Percentiles rank a stretch among this genome's conserved stretches.
Conservation (phyloP, 1,140 invertebrate genomes). For the Temnothorax longispinosus region DNA sequence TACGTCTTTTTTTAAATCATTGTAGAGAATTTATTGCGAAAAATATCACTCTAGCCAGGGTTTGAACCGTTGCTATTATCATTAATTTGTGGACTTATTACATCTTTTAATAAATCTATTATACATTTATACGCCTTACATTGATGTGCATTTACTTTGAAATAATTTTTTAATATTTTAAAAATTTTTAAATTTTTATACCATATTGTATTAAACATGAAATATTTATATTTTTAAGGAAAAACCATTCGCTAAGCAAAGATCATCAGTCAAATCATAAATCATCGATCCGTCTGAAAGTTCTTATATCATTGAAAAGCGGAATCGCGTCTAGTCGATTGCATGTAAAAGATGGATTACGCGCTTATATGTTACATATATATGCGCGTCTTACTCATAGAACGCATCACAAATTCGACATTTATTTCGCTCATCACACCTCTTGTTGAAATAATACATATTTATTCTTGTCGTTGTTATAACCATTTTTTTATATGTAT, state of each 20-base stretch:
- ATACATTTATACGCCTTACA: not conserved
- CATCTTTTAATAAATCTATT: not conserved
- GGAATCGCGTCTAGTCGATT: not conserved
- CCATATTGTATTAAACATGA: not conserved
- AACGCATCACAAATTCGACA: not conserved
- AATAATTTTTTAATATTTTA: not conserved
- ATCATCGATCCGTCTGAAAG: constrained; percentile 13
- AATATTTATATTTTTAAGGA: constrained; percentile 14
- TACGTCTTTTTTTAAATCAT: no score
- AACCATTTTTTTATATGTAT: not conserved
- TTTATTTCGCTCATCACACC: not conserved
- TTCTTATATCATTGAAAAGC: constrained; percentile 35
- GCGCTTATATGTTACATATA: not conserved
- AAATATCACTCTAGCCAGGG: no score
- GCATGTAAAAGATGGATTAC: constrained; percentile 43
- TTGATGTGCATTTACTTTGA: not conserved
- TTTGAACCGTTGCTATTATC: not conserved
- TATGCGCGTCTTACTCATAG: not conserved
- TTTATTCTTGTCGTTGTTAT: not conserved
- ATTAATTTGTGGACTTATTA: not conserved
- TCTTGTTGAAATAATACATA: constrained; percentile 10
- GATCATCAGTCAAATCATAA: not conserved
- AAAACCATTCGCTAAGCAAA: not conserved
- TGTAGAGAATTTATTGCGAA: no score
- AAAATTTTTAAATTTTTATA: not conserved